These are phyloP conservation scores for Zootermopsis nevadensis DNA, from an alignment of 2,888 invertebrate genomes.

Conservation along the genomic window DNA sequence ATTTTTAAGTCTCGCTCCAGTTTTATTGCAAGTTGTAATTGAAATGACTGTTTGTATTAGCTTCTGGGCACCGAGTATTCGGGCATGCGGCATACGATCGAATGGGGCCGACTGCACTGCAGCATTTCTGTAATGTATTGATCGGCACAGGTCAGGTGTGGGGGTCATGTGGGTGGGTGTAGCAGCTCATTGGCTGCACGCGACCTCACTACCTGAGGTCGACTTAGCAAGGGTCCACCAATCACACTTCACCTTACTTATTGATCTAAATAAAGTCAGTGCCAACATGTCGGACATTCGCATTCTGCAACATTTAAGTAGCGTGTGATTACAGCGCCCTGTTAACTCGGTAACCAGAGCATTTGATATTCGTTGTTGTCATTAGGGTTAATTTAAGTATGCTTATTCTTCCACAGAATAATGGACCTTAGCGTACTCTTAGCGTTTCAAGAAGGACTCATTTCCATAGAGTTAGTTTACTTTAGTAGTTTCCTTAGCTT, in stretches of 20 bases:
- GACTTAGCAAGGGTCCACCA: constrained; percentile 3
- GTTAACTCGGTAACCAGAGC: neutral
- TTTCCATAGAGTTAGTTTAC: too few species aligned
- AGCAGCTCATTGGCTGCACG: constrained; percentile 13
- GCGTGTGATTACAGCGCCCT: neutral
- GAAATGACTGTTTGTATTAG: too few species aligned
- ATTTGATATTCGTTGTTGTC: too few species aligned
- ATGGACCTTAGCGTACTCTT: too few species aligned
- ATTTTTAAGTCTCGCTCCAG: too few species aligned
- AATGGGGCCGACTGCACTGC: constrained; percentile 18
- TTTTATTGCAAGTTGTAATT: too few species aligned
- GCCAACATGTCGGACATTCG: constrained; percentile 25
- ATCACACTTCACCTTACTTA: constrained; percentile 9
- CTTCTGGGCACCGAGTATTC: too few species aligned
- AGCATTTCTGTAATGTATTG: constrained; percentile 28
- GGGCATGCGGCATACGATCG: neutral
- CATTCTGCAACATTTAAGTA: constrained; percentile 36
- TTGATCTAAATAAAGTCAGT: constrained; percentile 29
- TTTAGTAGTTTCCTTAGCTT: too few species aligned
- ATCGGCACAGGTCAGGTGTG: constrained; percentile 22
- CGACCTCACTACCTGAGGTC: constrained; percentile 23
- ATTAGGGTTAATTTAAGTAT: too few species aligned
- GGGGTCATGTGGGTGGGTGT: neutral
- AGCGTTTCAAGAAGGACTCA: too few species aligned
- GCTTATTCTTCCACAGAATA: too few species aligned